Percentiles rank a stretch among this genome's conserved stretches.
phyloP scores from a whole-genome alignment of 2,888 invertebrate genomes.

The Ramazzottius varieornatus region DNA sequence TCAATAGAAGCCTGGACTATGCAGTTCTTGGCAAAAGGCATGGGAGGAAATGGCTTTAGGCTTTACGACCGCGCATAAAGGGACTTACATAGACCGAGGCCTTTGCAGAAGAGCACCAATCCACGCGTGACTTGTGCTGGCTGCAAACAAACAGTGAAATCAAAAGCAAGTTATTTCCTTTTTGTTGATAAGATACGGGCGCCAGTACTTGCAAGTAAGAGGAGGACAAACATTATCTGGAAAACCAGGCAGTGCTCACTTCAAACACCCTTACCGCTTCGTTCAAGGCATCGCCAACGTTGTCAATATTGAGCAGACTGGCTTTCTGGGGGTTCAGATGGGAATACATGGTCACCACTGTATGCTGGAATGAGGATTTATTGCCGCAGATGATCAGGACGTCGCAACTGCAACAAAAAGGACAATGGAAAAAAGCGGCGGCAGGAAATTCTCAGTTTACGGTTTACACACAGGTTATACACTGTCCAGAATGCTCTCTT shows the following conservation, averaged over 20 bases:
- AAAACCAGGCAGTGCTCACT: no score
- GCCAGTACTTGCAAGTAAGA: no score
- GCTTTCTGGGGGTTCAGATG: constrained; percentile 52
- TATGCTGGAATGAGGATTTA: constrained; percentile 1
- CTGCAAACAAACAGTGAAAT: no score
- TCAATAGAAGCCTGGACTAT: no score
- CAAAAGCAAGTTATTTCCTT: no score
- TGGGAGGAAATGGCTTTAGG: background rate
- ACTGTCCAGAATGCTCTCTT: background rate
- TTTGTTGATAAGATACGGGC: no score
- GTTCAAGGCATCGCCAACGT: constrained; percentile 56
- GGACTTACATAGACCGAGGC: constrained; percentile 38
- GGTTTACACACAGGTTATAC: no score
- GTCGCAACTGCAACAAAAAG: background rate
- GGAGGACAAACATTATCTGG: no score
- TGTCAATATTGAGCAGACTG: constrained; percentile 54
- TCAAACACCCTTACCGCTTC: constrained; percentile 38
- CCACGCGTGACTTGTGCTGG: constrained; percentile 62
- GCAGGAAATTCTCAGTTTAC: no score
- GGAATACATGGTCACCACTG: constrained; percentile 34
- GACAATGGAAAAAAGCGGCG: no score
- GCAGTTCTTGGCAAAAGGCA: no score
- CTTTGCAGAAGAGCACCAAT: constrained; percentile 60
- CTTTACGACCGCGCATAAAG: constrained; percentile 6
- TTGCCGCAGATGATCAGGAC: background rate